Percentiles rank a stretch among this genome's conserved stretches.
phyloP scores from a whole-genome alignment of 2,797 vertebrate species.

The Myotis findleyi region DNA sequence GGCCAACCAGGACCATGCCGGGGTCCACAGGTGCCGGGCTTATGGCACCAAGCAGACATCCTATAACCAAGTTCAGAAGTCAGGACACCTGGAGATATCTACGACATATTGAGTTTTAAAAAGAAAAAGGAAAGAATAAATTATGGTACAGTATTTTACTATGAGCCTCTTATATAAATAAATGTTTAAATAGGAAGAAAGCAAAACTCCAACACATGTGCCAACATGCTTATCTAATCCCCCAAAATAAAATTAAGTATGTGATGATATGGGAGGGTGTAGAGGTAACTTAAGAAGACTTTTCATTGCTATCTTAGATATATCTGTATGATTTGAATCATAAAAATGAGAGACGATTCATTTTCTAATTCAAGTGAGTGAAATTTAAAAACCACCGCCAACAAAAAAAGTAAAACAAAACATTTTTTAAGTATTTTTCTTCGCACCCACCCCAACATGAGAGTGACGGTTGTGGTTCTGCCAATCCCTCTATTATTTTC shows the following conservation, averaged over 20 bases:
- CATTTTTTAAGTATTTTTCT: background rate
- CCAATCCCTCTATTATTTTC: background rate
- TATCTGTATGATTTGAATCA: background rate
- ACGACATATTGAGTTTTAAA: accelerated
- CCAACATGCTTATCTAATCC: background rate
- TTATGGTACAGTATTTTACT: background rate
- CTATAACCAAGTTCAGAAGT: background rate
- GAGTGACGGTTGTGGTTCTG: background rate
- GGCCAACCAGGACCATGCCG: background rate
- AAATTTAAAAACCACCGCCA: background rate
- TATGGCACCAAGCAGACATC: background rate
- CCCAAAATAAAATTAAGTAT: background rate
- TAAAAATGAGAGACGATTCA: background rate
- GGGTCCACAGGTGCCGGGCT: background rate
- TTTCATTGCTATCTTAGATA: background rate
- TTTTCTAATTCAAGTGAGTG: background rate
- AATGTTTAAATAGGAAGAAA: conserved; percentile 16
- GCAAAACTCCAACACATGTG: background rate
- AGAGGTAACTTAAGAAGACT: background rate
- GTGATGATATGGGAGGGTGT: background rate
- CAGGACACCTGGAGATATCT: background rate
- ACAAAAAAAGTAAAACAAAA: background rate
- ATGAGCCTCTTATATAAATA: background rate
- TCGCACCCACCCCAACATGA: background rate
- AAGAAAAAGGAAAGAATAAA: background rate